These are phyloP conservation scores for Papilio xuthus DNA, from an alignment of 1,140 invertebrate species.

Conservation along the genomic window DNA sequence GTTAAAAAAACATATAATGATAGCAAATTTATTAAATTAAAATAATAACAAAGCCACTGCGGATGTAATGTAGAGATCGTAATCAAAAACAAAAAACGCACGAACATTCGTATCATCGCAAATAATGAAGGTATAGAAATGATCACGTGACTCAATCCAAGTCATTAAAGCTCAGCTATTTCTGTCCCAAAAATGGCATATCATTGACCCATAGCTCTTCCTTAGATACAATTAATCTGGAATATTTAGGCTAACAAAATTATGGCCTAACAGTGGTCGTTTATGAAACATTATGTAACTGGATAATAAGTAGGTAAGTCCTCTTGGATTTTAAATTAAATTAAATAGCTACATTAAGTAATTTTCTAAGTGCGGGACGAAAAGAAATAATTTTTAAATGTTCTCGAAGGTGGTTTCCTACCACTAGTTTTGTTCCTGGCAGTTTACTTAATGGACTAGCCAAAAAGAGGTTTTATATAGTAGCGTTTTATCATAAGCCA, in stretches of 20 bases:
- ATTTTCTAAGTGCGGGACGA: no score
- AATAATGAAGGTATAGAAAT: slow-evolving; percentile 71
- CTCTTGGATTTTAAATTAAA: no score
- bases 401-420: not conserved
- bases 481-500: slow-evolving; percentile 64
- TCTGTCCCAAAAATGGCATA: not conserved
- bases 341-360: no score
- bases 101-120: slow-evolving; percentile 72
- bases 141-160: slow-evolving; percentile 59
- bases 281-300: no score
- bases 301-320: no score
- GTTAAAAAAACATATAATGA: slow-evolving; percentile 2
- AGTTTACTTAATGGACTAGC: not conserved
- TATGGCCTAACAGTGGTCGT: no score
- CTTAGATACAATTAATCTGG: not conserved
- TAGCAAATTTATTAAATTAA: slow-evolving; percentile 20
- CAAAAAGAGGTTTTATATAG: slow-evolving; percentile 27
- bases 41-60: slow-evolving; percentile 5
- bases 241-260: no score
- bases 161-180: slow-evolving; percentile 62
- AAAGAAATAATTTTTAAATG: not conserved
- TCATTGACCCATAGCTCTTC: not conserved
- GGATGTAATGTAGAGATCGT: slow-evolving; percentile 1
- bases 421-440: not conserved
- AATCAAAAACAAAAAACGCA: slow-evolving; percentile 63